Evolutionary conservation across 2,797 vertebrate species (phyloP).

Genomic region (Eptatretus atami): DNA sequence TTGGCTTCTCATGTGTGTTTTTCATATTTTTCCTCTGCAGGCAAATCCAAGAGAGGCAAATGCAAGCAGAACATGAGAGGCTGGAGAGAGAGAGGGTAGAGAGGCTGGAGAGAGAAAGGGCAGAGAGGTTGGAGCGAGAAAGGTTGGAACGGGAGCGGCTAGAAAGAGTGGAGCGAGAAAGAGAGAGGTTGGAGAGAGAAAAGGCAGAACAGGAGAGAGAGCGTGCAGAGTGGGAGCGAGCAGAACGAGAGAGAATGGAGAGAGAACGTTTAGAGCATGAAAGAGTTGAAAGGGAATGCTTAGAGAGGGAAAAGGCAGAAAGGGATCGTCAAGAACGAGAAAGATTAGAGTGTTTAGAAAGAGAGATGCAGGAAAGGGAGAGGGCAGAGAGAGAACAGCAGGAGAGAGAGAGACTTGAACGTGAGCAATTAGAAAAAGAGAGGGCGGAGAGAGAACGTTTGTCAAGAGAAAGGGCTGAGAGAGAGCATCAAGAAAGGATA

Average conservation of each 20-base stretch:
- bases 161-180: conserved; percentile 13
- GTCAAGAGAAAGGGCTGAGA: conserved; percentile 16
- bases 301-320: conserved; percentile 24
- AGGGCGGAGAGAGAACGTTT: conserved; percentile 13
- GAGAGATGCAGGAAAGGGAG: conserved; percentile 21
- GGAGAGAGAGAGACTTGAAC: conserved; percentile 20
- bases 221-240: conserved; percentile 20
- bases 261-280: conserved; percentile 26
- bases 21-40: neutral
- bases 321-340: conserved; percentile 25
- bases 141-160: conserved; percentile 16
- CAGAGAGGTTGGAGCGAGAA: conserved; percentile 25
- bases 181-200: conserved; percentile 17
- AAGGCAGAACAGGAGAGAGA: conserved; percentile 26
- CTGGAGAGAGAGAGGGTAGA: conserved; percentile 24
- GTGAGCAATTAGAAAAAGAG: conserved; percentile 20
- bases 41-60: conserved; percentile 1
- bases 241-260: conserved; percentile 18
- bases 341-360: conserved; percentile 14
- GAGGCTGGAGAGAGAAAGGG: conserved; percentile 21
- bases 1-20: neutral
- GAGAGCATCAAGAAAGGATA: conserved; percentile 24
- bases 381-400: conserved; percentile 26
- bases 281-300: conserved; percentile 33
- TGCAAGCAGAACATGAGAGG: conserved; percentile 17